phyloP scores from a whole-genome alignment of 2,797 vertebrate species.

The Myioborus melanocephalus region DNA sequence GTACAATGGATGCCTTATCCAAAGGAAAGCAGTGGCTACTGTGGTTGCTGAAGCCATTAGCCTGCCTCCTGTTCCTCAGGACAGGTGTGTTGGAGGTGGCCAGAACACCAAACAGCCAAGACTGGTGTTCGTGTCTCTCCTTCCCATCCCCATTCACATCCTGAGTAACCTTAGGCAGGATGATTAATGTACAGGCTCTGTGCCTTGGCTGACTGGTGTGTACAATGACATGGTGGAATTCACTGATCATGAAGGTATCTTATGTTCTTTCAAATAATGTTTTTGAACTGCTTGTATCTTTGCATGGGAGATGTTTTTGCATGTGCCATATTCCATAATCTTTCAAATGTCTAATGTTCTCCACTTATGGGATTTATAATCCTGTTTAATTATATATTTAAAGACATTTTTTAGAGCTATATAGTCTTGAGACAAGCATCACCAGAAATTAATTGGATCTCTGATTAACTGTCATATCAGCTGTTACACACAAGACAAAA shows the following conservation, averaged over 20 bases:
- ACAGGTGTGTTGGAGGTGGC: neutral
- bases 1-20: neutral
- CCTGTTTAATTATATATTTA: neutral
- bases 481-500: neutral
- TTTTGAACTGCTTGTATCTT: neutral
- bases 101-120: neutral
- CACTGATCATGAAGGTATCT: neutral
- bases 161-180: neutral
- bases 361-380: neutral
- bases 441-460: neutral
- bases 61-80: neutral
- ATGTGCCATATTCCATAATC: neutral
- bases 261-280: neutral
- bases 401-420: neutral
- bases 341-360: neutral
- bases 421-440: constrained; percentile 7
- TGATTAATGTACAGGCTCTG: neutral
- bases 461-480: neutral
- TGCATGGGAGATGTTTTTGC: neutral
- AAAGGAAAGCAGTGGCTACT: neutral
- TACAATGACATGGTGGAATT: neutral
- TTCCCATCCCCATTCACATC: neutral
- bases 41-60: neutral
- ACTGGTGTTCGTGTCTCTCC: neutral
- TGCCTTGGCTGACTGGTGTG: neutral